A percentile compares a stretch with the other conserved stretches of the same genome.
Conservation (phyloP, 2,113 vertebrate species). For the Ageneiosus marmoratus region DNA sequence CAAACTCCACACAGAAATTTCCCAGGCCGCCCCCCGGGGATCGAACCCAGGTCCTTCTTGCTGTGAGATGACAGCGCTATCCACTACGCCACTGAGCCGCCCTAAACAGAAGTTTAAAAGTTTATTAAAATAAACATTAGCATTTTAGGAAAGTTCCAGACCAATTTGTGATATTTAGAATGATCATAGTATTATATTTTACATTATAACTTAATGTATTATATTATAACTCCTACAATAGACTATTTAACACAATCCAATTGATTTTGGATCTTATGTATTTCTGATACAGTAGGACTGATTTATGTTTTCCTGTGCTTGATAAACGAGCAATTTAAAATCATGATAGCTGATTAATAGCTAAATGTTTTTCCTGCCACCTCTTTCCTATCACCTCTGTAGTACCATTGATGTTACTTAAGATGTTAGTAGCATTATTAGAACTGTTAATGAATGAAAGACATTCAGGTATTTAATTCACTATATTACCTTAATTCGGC, state of each 20-base stretch:
- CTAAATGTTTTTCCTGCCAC: neutral
- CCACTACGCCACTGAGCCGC: no score
- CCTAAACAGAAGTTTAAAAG: no score
- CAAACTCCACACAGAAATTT: no score
- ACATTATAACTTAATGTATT: no score
- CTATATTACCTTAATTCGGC: neutral
- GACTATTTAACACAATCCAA: neutral
- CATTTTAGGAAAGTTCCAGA: no score
- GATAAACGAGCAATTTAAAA: neutral
- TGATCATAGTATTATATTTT: no score
- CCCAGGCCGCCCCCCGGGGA: no score
- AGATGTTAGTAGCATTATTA: neutral
- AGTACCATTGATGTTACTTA: neutral
- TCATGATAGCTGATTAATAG: neutral
- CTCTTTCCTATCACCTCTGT: neutral
- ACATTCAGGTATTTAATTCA: slow-evolving; percentile 1
- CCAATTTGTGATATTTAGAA: no score
- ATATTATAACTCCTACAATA: neutral
- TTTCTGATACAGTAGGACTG: neutral
- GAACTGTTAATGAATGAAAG: neutral
- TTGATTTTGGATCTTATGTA: neutral
- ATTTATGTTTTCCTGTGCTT: neutral
- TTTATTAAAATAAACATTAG: neutral
- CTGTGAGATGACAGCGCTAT: no score
- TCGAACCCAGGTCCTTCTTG: no score